Base-by-base conservation (phyloP, 2,797 vertebrate genomes). In the Sebastolobus altivelis region DNA sequence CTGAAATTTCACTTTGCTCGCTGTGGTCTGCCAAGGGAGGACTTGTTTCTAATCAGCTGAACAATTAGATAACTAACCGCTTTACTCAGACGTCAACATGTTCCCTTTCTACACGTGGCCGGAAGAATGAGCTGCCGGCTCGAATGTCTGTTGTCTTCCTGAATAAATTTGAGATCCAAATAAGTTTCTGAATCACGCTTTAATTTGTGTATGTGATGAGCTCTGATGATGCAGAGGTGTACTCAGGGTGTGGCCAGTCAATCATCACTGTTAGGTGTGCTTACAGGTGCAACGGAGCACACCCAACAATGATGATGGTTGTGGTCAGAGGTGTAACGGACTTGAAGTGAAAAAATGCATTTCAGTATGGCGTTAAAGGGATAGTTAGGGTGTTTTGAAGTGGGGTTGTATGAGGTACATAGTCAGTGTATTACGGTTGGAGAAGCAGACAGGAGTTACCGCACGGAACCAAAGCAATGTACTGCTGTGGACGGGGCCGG, bases 251-350 rank as follows among this genome's bases (percentile, higher is more conserved):
- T 61, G 29, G 14, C 49, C 49, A 6, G 14, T 54, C 59, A 78
- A 35, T 65, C 54, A 65, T 65, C 59, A 6, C 58, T 43, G 25
- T 22, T 35, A 63, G 13, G 10, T 40, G 74, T 46, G 29, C 59
- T 75, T 61, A 65, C 43, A 37, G 65, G 25, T 76, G 22, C 63
- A 52, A 7, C 9, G 38, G 37, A 33, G 29, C 66, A 29, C 65
- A 69, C 46, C 65, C 66, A 67, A 35, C 40, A 54, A 11, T 2
- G 25, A 79, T 63, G 58, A 70, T 40, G 54, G 16, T 18, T 80
- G 69, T 65, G 52, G 62, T 72, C 43, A 54, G 22, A 65, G 29
- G 60, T 56, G 8, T 59, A 73, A 58, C 18, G 13, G 52, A n/a
- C 37, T 11, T 37, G 2, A 71, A 54, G 2, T 63, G 35, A 73